Percentiles rank a stretch among this genome's conserved stretches.
These are phyloP conservation scores for Chlamydotis undulata DNA, from an alignment of 2,113 vertebrate genomes.

Conservation along the genomic window DNA sequence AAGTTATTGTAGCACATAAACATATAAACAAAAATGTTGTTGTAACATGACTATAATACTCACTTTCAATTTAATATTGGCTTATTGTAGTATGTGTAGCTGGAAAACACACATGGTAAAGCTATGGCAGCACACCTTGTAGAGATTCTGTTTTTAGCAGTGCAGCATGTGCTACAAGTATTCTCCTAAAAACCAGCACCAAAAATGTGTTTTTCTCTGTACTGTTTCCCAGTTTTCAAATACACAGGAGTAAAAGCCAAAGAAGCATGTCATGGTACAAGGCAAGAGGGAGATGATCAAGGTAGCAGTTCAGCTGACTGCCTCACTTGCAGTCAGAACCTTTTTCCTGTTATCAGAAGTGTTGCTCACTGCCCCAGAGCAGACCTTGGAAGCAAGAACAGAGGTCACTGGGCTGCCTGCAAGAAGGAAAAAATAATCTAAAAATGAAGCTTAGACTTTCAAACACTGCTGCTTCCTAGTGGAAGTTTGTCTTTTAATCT, in stretches of 20 bases:
- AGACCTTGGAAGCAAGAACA: slow-evolving; percentile 2
- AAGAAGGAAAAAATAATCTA: not conserved
- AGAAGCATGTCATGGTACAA: not conserved
- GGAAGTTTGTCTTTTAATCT: not conserved
- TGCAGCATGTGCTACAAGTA: not conserved
- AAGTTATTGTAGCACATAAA: not conserved
- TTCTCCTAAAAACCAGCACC: not conserved
- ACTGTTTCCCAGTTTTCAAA: not conserved
- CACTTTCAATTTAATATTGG: not conserved
- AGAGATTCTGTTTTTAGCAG: not conserved
- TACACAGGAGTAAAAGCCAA: not conserved
- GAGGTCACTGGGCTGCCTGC: not conserved
- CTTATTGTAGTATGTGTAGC: not conserved
- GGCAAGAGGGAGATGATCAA: slow-evolving; percentile 33
- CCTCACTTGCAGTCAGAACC: not conserved
- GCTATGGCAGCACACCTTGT: not conserved
- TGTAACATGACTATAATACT: not conserved
- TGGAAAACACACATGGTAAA: not conserved
- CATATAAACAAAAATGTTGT: not conserved
- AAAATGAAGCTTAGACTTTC: not conserved
- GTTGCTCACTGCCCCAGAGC: not conserved
- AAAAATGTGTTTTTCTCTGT: not conserved
- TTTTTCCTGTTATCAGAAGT: slow-evolving; percentile 16
- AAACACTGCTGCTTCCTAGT: not conserved
- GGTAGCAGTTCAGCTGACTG: not conserved